A percentile compares a stretch with the other conserved stretches of the same genome.
phyloP scores from a whole-genome alignment of 2,888 invertebrate species.

The Eledone cirrhosa region DNA sequence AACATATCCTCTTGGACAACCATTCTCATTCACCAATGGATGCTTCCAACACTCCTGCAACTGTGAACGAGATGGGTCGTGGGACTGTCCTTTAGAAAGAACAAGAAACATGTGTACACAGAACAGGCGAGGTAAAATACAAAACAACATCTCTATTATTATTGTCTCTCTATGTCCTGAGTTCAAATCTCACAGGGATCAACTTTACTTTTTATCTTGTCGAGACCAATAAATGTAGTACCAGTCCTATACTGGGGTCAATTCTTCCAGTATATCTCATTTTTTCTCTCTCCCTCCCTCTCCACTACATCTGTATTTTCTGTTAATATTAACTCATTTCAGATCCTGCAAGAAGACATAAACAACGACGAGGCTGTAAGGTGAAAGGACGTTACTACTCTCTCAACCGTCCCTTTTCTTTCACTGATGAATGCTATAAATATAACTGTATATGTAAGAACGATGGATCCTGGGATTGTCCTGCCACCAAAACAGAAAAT shows the following conservation, averaged over 20 bases:
- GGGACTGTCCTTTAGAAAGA: not conserved
- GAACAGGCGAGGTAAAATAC: too few relatives aligned
- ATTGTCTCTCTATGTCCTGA: too few relatives aligned
- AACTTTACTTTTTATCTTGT: too few relatives aligned
- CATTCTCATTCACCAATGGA: constrained; percentile 5
- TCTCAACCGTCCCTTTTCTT: not conserved
- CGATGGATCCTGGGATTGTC: constrained; percentile 18
- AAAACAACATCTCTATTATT: too few relatives aligned
- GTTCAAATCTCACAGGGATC: too few relatives aligned
- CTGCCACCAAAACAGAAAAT: not conserved
- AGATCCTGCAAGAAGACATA: not conserved
- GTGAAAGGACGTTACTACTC: not conserved
- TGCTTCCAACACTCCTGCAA: not conserved
- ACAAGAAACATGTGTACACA: constrained; percentile 1
- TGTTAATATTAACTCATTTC: not conserved
- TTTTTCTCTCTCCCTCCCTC: not conserved
- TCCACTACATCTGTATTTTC: not conserved
- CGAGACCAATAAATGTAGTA: too few relatives aligned
- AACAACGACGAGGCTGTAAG: not conserved
- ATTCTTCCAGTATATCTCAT: too few relatives aligned
- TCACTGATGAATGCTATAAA: constrained; percentile 1
- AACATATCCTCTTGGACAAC: not conserved
- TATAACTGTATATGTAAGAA: constrained; percentile 10
- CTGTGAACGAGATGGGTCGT: not conserved
- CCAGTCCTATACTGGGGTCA: too few relatives aligned